These are phyloP conservation scores for Urocolius indicus DNA, from an alignment of 2,113 vertebrate species.

Conservation along the genomic window DNA sequence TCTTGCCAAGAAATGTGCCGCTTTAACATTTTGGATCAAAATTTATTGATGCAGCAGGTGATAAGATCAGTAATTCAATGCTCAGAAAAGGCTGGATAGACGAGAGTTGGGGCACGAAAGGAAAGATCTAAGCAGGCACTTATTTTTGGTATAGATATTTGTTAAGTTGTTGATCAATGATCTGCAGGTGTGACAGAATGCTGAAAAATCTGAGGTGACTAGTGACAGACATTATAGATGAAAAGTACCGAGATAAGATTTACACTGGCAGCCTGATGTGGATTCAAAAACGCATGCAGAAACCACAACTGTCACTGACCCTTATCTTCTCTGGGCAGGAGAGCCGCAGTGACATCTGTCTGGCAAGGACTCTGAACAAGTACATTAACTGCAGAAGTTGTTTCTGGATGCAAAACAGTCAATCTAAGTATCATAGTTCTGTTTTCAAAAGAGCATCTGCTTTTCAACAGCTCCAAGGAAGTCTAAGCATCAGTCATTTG, in stretches of 20 bases:
- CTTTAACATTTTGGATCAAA: slow-evolving; percentile 46
- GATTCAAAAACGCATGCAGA: neutral
- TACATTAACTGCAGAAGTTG: neutral
- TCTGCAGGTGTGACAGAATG: slow-evolving; percentile 24
- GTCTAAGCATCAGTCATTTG: neutral
- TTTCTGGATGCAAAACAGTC: neutral
- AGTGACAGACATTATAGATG: neutral
- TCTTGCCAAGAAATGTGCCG: slow-evolving; percentile 32
- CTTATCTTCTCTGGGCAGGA: neutral
- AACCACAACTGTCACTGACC: neutral
- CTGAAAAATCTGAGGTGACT: slow-evolving; percentile 10
- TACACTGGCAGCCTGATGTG: neutral
- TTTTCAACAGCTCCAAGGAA: neutral
- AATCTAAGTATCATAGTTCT: neutral
- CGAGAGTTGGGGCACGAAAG: neutral
- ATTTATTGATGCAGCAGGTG: slow-evolving; percentile 65
- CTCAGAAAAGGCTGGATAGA: slow-evolving; percentile 14
- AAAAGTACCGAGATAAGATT: neutral
- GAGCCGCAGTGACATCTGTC: neutral
- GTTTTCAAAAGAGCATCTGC: neutral
- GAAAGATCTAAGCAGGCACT: slow-evolving; percentile 6
- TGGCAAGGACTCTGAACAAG: neutral
- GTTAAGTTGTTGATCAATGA: slow-evolving; percentile 33
- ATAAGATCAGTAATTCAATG: slow-evolving; percentile 49
- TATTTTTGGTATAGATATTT: slow-evolving; percentile 36